Evolutionary conservation across 1,140 invertebrate species (phyloP).

Genomic region (Drosophila athabasca): DNA sequence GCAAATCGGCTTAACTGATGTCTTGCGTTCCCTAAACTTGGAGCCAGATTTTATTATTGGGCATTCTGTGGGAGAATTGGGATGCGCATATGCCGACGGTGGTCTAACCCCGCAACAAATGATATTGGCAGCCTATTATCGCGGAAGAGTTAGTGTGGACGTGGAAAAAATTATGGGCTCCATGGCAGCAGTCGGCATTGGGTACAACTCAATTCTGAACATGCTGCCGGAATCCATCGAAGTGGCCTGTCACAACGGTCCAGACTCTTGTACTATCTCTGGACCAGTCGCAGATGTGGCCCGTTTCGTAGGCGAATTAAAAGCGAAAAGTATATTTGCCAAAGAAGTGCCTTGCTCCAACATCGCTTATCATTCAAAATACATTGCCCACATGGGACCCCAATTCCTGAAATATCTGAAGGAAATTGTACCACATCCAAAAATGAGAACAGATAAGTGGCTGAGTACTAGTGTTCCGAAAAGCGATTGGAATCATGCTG

Average conservation of each 20-base stretch:
- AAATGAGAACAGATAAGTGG: conserved; percentile 91
- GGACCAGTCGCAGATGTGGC: conserved; percentile 90
- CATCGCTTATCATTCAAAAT: conserved; percentile 93
- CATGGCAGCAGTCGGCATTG: conserved; percentile 92
- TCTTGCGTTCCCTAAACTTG: conserved; percentile 89
- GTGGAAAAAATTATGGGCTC: conserved; percentile 90
- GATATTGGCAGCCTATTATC: conserved; percentile 92
- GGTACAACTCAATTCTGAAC: conserved; percentile 86
- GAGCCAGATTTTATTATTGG: conserved; percentile 93
- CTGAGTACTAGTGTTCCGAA: conserved; percentile 93
- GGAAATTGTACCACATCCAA: conserved; percentile 88
- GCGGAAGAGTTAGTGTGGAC: conserved; percentile 93
- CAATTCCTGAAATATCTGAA: conserved; percentile 89
- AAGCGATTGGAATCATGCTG: conserved; percentile 88
- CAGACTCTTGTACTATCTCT: conserved; percentile 93
- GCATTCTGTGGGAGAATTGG: conserved; percentile 95
- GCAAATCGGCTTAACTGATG: conserved; percentile 92
- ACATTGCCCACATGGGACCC: conserved; percentile 90
- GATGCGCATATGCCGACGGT: conserved; percentile 95
- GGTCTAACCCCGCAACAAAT: conserved; percentile 93
- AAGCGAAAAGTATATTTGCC: conserved; percentile 91
- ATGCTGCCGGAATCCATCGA: conserved; percentile 88
- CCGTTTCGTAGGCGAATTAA: conserved; percentile 88
- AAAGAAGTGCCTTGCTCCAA: conserved; percentile 91
- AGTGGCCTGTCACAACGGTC: conserved; percentile 93